Base-by-base conservation (phyloP, 2,888 invertebrate species). In the Ectemnius lituratus region DNA sequence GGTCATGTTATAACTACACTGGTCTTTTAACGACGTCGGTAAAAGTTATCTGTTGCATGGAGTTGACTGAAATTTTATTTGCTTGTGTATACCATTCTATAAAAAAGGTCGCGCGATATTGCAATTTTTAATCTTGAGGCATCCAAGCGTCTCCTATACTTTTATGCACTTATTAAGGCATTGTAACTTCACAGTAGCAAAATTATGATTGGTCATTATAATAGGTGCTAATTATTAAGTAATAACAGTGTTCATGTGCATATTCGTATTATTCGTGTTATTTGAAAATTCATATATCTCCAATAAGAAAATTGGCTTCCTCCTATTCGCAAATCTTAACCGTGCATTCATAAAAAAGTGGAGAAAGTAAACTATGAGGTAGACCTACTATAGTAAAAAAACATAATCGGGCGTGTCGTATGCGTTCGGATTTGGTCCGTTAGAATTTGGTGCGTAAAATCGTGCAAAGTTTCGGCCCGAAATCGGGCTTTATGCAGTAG, bases 401-500 rank as follows among this genome's bases (percentile, higher is more conserved):
- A 23, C 23, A 23, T 75, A 80, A 75, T 69, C 73, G 75, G 65
- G 57, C 70, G 67, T 76, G 45, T 75, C 52, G 5, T 77, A 79
- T 82, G 79, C 75, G 72, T 79, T 67, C 73, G 47, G 61, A 70
- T 81, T 83, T 86, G 82, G 82, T 86, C 85, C 83, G 75, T 79
- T 70, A 59, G 73, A 71, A 49, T 67, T 69, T 72, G 28, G 56
- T 67, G 49, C 69, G 67, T 63, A 79, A 66, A 78, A 61, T 74
- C 70, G 67, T 81, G 70, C 71, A 79, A 79, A 64, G 69, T 84
- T 85, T 87, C 85, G 85, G 83, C 83, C 84, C 78, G 75, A 67
- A 76, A 67, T 67, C 37, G 65, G 74, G 81, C 27, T 75, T 75
- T 78, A 79, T 74, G 75, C 73, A 68, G 72, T 71, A 73, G 76